These are phyloP conservation scores for Euura lappo DNA, from an alignment of 1,140 invertebrate genomes.

Conservation along the genomic window DNA sequence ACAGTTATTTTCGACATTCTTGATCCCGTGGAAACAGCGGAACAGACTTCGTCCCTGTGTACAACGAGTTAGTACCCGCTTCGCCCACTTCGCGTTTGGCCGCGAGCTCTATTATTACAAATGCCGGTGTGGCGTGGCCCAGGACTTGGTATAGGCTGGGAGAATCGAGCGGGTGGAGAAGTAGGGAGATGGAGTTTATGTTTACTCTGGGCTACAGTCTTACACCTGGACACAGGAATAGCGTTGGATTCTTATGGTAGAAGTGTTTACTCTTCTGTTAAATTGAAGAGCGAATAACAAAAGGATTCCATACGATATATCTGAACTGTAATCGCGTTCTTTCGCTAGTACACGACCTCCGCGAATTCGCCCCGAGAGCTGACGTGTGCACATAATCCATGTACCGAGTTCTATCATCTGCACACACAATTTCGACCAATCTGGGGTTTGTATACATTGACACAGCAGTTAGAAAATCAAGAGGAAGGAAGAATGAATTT, in stretches of 20 bases:
- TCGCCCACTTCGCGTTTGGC: not conserved
- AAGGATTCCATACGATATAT: not conserved
- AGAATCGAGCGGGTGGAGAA: not conserved
- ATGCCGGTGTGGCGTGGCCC: not conserved
- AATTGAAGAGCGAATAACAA: conserved; percentile 8
- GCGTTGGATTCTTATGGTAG: conserved; percentile 28
- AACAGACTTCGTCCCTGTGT: not conserved
- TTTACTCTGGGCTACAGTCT: conserved; percentile 49
- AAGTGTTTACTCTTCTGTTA: conserved; percentile 15
- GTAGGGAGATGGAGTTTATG: conserved; percentile 20
- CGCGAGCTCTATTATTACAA: conserved; percentile 3
- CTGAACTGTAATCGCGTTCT: too few relatives aligned
- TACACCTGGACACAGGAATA: conserved; percentile 56
- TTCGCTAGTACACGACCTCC: too few relatives aligned
- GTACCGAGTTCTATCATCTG: too few relatives aligned
- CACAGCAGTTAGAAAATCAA: too few relatives aligned
- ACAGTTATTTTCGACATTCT: not conserved
- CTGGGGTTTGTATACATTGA: too few relatives aligned
- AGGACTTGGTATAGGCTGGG: not conserved
- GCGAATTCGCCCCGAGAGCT: too few relatives aligned
- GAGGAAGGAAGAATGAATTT: too few relatives aligned
- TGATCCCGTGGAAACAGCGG: not conserved
- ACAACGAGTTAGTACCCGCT: not conserved
- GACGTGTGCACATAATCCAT: too few relatives aligned
- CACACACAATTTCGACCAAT: too few relatives aligned